phyloP scores from a whole-genome alignment of 2,113 vertebrate species.

The Corythaeola cristata region DNA sequence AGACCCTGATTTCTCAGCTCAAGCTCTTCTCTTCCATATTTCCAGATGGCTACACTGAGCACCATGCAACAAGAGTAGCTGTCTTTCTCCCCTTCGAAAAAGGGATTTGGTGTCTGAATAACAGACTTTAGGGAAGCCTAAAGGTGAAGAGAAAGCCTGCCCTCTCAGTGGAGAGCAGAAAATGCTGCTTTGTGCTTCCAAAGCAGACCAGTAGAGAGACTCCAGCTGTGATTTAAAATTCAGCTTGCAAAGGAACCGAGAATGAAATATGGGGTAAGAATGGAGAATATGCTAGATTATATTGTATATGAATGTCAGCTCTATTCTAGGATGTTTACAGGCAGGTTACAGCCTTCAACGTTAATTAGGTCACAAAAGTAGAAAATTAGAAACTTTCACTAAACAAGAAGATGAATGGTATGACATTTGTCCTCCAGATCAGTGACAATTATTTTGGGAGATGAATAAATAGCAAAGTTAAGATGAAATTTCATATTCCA shows the following conservation, averaged over 20 bases:
- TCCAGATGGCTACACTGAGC: not conserved
- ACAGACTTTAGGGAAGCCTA: not conserved
- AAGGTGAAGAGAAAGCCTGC: not conserved
- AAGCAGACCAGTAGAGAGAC: not conserved
- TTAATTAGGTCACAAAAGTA: not conserved
- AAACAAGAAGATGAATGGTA: not conserved
- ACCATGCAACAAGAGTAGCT: not conserved
- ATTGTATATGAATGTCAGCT: not conserved
- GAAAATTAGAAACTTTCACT: conserved; percentile 1
- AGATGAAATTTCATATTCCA: conserved; percentile 4
- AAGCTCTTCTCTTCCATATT: not conserved
- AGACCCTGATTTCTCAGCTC: not conserved
- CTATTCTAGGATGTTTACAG: not conserved
- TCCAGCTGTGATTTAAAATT: not conserved
- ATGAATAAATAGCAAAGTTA: conserved; percentile 24
- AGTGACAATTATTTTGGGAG: not conserved
- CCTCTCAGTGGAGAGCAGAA: not conserved
- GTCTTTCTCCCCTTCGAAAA: not conserved
- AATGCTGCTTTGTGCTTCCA: not conserved
- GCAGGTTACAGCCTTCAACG: not conserved
- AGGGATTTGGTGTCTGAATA: not conserved
- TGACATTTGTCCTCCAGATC: conserved; percentile 8
- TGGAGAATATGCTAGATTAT: not conserved
- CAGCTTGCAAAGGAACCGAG: not conserved
- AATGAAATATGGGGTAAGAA: not conserved